Evolutionary conservation across 2,797 vertebrate species (phyloP), one percentile per base, ranked within the genome.

Genomic region (Melanogrammus aeglefinus): DNA sequence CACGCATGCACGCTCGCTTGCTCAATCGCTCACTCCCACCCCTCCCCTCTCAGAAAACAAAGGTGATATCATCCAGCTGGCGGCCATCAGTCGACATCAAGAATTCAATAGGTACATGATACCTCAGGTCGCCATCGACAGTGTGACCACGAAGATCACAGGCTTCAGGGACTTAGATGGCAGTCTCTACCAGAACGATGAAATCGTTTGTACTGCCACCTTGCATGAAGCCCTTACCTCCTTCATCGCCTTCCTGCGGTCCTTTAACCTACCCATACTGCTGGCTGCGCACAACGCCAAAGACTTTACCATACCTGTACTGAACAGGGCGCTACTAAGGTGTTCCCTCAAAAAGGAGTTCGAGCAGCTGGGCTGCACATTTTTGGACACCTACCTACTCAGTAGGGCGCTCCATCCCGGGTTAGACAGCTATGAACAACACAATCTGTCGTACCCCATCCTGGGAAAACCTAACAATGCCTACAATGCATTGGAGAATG

Each of bases 31-130:
- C 7, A 38, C 72, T 13, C n/a, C n/a, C n/a, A n/a, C n/a, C n/a
- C n/a, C n/a, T n/a, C 10, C 35, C 35, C 35, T 36, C 1, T 66
- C 12, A 90, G 94, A 90, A n/a, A n/a, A n/a, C n/a, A n/a, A n/a
- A n/a, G n/a, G 93, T 83, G 81, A 94, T n/a, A 92, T 94, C 81
- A 85, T 91, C 77, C 94, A 94, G 90, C 5, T 95, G 74, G 87
- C 88, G 0, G 94, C 94, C 16, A 14, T 94, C 83, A 86, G 87
- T 16, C 86, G 84, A 21, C 44, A 81, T 4, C 76, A 0, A 7
- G 13, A n/a, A 13, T 93, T 94, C 69, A 89, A 92, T 1, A 78
- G 1, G 14, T 92, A 92, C 86, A 72, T 76, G 13, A 24, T 93
- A 8, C 94, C 94, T 1, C 24, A 27, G n/a, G 6, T 41, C 3